Base-by-base conservation (phyloP, 1,140 invertebrate genomes). In the Tribolium madens region DNA sequence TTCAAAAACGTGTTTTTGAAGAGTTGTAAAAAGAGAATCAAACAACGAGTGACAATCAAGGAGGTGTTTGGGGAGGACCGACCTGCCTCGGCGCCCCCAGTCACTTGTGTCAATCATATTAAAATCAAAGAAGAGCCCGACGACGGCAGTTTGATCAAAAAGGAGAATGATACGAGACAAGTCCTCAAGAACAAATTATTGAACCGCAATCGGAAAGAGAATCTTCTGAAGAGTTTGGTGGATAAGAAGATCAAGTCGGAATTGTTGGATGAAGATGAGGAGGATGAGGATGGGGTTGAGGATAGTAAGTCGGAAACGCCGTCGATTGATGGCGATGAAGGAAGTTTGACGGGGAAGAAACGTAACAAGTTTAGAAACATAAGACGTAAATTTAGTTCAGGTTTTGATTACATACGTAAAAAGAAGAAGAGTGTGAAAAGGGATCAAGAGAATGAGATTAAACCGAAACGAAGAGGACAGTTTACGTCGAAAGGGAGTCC, bases 341-440 rank as follows among this genome's bases (percentile, higher is more conserved):
- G 82, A 3, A 81, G 71, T 4, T 80, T 84, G 48, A 76, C 73
- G 1, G 78, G 75, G 42, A 87, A 86, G 60, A 88, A 88, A 64
- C 78, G 83, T 26, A 84, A 86, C 47, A 90, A 90, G 79, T 83
- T 89, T 3, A 86, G 87, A 72, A 88, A 87, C 36, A 87, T 88
- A 4, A 86, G 91, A 13, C 85, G 92, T 31, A 89, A 92, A 86
- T 88, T 92, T 76, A 91, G 92, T 70, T 92, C 92, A 4, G 94
- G 95, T 1, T 96, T 96, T 85, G 95, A 96, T 87, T 96, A 96
- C 76, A 95, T 96, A 47, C 87, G 94, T 9, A 96, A 96, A 81
- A 96, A 96, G 88, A 96, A 96, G 84, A 93, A 91, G 76, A 87
- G 88, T 1, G 78, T 87, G 36, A 84, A 83, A 70, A 85, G 83